phyloP scores from a whole-genome alignment of 2,113 vertebrate genomes.

The Noturus placidus region DNA sequence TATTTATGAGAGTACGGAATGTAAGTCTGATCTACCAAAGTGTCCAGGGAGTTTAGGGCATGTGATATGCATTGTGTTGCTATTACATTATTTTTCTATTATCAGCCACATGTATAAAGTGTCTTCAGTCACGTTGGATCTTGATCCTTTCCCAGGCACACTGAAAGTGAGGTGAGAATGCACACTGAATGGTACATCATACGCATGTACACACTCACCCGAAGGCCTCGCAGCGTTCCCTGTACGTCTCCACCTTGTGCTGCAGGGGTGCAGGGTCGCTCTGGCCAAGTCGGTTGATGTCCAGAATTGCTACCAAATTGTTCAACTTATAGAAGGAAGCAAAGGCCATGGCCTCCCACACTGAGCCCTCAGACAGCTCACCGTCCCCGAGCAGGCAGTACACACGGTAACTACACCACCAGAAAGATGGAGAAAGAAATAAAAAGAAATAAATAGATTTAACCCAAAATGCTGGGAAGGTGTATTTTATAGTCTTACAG shows the following conservation, averaged over 20 bases:
- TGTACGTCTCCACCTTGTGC: constrained; percentile 88
- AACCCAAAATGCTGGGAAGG: neutral
- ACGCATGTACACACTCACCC: constrained; percentile 73
- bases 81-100: neutral
- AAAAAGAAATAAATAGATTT: neutral
- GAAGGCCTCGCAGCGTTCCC: constrained; percentile 91
- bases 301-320: constrained; percentile 91
- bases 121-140: neutral
- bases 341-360: constrained; percentile 97
- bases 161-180: neutral
- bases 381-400: constrained; percentile 92
- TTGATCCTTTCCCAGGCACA: neutral
- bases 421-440: neutral
- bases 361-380: constrained; percentile 89
- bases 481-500: neutral
- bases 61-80: neutral
- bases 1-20: neutral
- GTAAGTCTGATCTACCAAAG: neutral
- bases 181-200: neutral
- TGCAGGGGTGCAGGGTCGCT: constrained; percentile 89
- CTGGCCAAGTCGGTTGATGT: constrained; percentile 93
- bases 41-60: neutral
- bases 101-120: neutral
- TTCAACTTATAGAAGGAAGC: constrained; percentile 90
- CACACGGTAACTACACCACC: constrained; percentile 81